Evolutionary conservation across 2,113 vertebrate species (phyloP), one percentile per base, ranked within the genome.

Genomic region (Paramormyrops kingsleyae): DNA sequence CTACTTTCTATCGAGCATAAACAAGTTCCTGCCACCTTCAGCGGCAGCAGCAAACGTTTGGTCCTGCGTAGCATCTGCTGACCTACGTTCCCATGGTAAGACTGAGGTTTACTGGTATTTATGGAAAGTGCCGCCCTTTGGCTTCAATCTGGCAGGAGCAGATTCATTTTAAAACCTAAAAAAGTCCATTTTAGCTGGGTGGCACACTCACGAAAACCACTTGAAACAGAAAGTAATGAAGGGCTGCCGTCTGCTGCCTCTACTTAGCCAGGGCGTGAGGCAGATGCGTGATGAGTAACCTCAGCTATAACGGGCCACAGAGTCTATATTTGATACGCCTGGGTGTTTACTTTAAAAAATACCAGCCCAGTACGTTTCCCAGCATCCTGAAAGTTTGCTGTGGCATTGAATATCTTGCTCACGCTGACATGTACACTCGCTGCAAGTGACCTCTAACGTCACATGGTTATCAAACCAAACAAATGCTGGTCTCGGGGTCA

Each of bases 171-270:
- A 42, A 88, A 59, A 56, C 56, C 39, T 21, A n/a, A 66, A 88
- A 52, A 88, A 59, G 8, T 39, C 52, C 35, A 46, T 27, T 87
- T 87, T 56, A 47, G 39, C 42, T 46, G 44, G 83, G 83, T 46
- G 87, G 52, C 87, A n/a, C 39, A 62, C 53, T 44, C 39, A 46
- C 3, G 27, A 27, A 50, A 87, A 56, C 85, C 87, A 88, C 87
- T 88, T 62, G 39, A 88, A 62, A 88, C 21, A n/a, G 53, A 44
- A 39, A 12, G 39, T 88, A 88, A 88, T 88, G 52, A 88, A 56
- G 21, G 87, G 56, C 7, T 88, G 31, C 21, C 0, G 56, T 88
- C 49, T 35, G 24, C 15, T 53, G 42, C 27, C 39, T 88, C 53
- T 17, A 62, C 56, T 62, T 88, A 53, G 56, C 10, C n/a, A 53